These are phyloP conservation scores for Podarcis lilfordi DNA, from an alignment of 2,797 vertebrate species.

Conservation along the genomic window DNA sequence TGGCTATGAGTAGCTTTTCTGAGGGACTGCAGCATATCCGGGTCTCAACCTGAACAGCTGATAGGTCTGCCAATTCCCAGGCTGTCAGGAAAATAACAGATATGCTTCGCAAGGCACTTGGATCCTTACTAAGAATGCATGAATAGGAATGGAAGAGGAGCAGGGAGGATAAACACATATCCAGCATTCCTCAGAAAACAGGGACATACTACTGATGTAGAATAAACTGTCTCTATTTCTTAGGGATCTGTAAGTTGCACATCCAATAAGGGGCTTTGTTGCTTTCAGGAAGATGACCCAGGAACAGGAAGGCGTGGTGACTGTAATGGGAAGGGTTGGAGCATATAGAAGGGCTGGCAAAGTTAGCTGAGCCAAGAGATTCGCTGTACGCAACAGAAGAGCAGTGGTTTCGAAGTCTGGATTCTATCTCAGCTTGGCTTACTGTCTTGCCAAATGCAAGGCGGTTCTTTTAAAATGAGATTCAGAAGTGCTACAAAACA, in stretches of 20 bases:
- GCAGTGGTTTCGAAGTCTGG: not conserved
- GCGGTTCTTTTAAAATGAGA: no score
- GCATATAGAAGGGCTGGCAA: not conserved
- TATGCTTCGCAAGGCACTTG: no score
- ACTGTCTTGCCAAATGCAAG: no score
- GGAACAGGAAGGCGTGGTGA: not conserved
- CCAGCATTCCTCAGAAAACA: not conserved
- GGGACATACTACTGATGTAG: no score
- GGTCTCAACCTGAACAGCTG: not conserved
- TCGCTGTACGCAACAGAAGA: not conserved
- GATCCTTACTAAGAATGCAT: not conserved
- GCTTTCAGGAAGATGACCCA: not conserved
- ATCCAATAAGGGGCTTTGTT: not conserved
- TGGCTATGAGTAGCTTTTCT: not conserved
- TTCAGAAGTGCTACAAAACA: no score
- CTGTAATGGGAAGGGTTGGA: not conserved
- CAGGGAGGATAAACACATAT: not conserved
- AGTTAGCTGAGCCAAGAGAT: not conserved
- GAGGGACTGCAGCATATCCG: not conserved
- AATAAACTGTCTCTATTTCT: no score
- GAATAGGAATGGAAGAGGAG: not conserved
- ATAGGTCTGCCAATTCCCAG: not conserved
- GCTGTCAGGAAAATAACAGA: not conserved
- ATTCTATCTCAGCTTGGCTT: not conserved
- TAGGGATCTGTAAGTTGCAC: not conserved